Evolutionary conservation across 53 echinoderm and acorn worm genomes (phyloP).

Genomic region (Holothuria scabra): DNA sequence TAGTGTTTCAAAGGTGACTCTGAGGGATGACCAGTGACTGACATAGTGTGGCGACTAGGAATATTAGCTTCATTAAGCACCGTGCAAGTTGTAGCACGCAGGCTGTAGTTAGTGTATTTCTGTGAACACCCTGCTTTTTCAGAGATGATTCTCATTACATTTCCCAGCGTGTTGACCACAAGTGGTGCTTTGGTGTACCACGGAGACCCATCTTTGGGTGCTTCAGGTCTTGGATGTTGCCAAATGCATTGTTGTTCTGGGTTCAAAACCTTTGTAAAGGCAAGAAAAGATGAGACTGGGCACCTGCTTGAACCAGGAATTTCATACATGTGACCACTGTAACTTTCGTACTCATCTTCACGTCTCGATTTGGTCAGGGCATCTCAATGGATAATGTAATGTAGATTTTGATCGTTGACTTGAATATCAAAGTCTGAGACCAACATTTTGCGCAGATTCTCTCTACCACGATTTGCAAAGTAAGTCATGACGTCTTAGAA

Average conservation of each 20-base stretch:
- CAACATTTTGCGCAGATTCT: constrained; percentile 54
- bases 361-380: constrained; percentile 53
- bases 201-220: constrained; percentile 40
- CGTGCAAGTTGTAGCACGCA: constrained; percentile 71
- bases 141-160: constrained; percentile 60
- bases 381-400: constrained; percentile 40
- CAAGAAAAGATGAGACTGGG: constrained; percentile 50
- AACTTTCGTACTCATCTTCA: constrained; percentile 47
- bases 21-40: constrained; percentile 52
- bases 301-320: no score
- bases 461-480: no score
- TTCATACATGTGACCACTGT: no score
- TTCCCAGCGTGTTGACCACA: constrained; percentile 66
- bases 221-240: constrained; percentile 49
- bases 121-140: no score
- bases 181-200: constrained; percentile 67
- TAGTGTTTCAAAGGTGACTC: constrained; percentile 46
- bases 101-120: constrained; percentile 67
- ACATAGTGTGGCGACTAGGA: constrained; percentile 54
- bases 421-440: no score
- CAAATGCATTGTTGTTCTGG: constrained; percentile 59
- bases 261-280: constrained; percentile 34
- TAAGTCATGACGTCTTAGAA: constrained; percentile 64
- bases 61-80: constrained; percentile 54
- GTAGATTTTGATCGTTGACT: no score